phyloP scores from a whole-genome alignment of 2,113 vertebrate species.

The Ptilorrhoa leucosticta region DNA sequence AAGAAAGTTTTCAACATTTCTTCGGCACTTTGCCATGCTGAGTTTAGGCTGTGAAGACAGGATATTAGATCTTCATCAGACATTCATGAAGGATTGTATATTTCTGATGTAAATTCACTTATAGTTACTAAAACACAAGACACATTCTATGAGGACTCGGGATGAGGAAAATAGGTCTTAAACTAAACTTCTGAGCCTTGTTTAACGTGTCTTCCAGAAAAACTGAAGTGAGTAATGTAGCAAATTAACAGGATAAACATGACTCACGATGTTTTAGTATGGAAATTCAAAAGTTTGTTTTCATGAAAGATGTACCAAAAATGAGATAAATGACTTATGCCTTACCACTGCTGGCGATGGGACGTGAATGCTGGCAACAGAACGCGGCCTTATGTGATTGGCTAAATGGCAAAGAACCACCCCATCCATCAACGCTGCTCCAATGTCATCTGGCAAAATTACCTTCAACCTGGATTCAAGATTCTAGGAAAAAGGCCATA shows the following conservation, averaged over 20 bases:
- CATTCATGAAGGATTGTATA: neutral
- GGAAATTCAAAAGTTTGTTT: neutral
- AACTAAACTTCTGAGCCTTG: neutral
- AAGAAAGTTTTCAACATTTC: constrained; percentile 98
- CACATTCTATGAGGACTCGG: neutral
- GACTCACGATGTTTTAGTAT: neutral
- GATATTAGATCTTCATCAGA: neutral
- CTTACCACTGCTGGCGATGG: constrained; percentile 98
- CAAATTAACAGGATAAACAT: neutral
- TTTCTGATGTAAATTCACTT: neutral
- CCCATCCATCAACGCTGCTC: constrained; percentile 94
- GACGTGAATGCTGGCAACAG: constrained; percentile 96
- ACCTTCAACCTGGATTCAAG: constrained; percentile 94
- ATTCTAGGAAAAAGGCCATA: constrained; percentile 75
- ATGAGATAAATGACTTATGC: constrained; percentile 32
- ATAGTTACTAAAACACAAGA: neutral
- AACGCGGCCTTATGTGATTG: constrained; percentile 96
- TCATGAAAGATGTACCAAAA: neutral
- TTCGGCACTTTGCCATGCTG: constrained; percentile 98
- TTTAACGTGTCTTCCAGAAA: neutral
- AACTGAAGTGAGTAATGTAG: neutral
- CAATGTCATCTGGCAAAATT: constrained; percentile 94
- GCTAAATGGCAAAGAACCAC: constrained; percentile 97
- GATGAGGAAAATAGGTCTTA: neutral
- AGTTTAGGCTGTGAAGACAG: constrained; percentile 88